Base-by-base conservation (phyloP, 1,140 invertebrate species). In the Drosophila truncata region DNA sequence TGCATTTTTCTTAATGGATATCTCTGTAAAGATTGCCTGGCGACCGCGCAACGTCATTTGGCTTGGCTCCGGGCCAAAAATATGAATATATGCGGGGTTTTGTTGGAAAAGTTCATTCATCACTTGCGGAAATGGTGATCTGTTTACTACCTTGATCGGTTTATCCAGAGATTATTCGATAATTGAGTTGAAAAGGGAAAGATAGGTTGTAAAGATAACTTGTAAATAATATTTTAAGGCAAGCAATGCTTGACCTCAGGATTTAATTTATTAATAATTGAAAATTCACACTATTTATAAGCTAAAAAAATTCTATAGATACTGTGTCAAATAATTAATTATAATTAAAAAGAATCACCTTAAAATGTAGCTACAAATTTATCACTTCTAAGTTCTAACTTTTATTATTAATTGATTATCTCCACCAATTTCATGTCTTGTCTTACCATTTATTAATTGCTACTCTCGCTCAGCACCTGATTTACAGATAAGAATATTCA, bases 21-120 rank as follows among this genome's bases (percentile, higher is more conserved):
- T 37, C 57, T 55, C 60, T 60, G 42, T 47, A 63, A 52, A 44
- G 60, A 65, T 49, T 70, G 44, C 65, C 49, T 27, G 41, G 29
- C 44, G 52, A 67, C 65, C 63, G 49, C 2, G 27, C 54, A 71
- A 76, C 82, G 74, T 87, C 83, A 80, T 76, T 86, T 50, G 29
- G 69, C 60, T 84, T 84, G 82, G 77, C 73, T 61, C 23, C 55
- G 44, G 63, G 82, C 67, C 82, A 85, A 82, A 63, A 71, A 46
- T 11, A n/a, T 14, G 14, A 37, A 1, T 35, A 54, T 18, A n/a
- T 60, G 39, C 57, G 16, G 25, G 29, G 14, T n/a, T 10, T 27
- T 55, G 33, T 27, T 16, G 41, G 63, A 67, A 55, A 69, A 55
- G 50, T 62, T 41, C 42, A 78, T 70, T 70, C 50, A 70, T 62